A percentile compares a stretch with the other conserved stretches of the same genome.
phyloP scores from a whole-genome alignment of 2,797 vertebrate genomes.

The Mormyrus proboscirostris region DNA sequence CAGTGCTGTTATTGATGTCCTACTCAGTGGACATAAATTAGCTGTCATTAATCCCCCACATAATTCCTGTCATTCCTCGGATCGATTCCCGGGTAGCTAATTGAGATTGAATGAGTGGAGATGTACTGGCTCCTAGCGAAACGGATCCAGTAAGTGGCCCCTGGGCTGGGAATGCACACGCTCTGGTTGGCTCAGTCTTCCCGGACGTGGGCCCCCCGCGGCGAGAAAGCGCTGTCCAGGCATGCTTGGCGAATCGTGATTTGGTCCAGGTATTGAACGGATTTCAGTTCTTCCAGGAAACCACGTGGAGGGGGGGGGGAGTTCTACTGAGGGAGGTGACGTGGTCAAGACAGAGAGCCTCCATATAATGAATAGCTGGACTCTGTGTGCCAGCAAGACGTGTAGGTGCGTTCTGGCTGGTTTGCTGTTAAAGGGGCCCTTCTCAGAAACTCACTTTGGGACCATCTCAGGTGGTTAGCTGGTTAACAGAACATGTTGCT shows the following conservation, averaged over 20 bases:
- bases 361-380: not conserved
- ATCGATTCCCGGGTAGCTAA: constrained; percentile 64
- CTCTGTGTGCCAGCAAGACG: not conserved
- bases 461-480: not conserved
- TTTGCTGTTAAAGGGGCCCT: not conserved
- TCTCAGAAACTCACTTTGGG: not conserved
- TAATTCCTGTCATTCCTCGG: constrained; percentile 64
- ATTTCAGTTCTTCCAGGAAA: constrained; percentile 36
- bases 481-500: not conserved
- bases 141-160: constrained; percentile 38
- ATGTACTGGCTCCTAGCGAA: constrained; percentile 38
- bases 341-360: not conserved
- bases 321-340: not conserved
- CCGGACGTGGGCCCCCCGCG: not conserved
- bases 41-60: constrained; percentile 68
- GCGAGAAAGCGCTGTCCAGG: not conserved
- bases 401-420: not conserved
- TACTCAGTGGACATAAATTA: constrained; percentile 72
- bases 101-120: constrained; percentile 65
- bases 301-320: not conserved
- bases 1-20: constrained; percentile 57
- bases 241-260: constrained; percentile 33
- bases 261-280: constrained; percentile 22
- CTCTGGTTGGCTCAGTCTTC: not conserved
- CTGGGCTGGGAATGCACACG: not conserved